A percentile compares a stretch with the other conserved stretches of the same genome.
These are phyloP conservation scores for Dendrocopos noguchii DNA, from an alignment of 2,113 vertebrate genomes.

Conservation along the genomic window DNA sequence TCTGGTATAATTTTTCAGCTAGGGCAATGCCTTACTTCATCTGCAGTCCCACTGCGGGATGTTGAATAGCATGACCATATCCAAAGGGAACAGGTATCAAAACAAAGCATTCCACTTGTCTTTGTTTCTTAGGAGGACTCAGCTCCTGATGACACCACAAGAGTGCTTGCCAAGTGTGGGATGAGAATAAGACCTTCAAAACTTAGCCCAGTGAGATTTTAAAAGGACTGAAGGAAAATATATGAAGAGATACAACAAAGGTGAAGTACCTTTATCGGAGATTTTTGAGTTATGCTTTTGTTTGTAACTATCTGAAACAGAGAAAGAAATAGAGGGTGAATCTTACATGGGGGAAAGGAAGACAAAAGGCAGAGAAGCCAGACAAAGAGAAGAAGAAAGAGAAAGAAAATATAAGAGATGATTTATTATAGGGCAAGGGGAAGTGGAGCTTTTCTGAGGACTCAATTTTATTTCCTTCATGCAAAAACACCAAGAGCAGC, in stretches of 20 bases:
- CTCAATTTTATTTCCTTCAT: slow-evolving; percentile 21
- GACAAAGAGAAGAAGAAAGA: slow-evolving; percentile 20
- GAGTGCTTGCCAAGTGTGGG: not conserved
- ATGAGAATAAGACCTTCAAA: slow-evolving; percentile 23
- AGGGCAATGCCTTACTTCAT: not conserved
- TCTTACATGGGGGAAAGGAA: slow-evolving; percentile 28
- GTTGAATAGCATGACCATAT: not conserved
- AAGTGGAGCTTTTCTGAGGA: not conserved
- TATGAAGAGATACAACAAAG: slow-evolving; percentile 68
- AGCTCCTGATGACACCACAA: not conserved
- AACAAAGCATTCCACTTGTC: not conserved
- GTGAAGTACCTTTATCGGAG: slow-evolving; percentile 81
- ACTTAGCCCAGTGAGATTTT: slow-evolving; percentile 3
- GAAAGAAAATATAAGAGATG: slow-evolving; percentile 14
- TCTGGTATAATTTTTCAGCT: not conserved
- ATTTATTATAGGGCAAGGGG: slow-evolving; percentile 20
- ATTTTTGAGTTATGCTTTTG: slow-evolving; percentile 87
- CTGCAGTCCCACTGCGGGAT: not conserved
- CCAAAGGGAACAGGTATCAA: not conserved
- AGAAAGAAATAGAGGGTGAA: slow-evolving; percentile 75
- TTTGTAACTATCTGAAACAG: slow-evolving; percentile 89
- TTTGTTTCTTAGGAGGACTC: not conserved
- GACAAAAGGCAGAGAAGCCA: slow-evolving; percentile 38
- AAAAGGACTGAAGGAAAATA: slow-evolving; percentile 41
- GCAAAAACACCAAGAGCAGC: slow-evolving; percentile 26